Conservation (phyloP, 2,113 vertebrate genomes). For the Xenopus laevis region DNA sequence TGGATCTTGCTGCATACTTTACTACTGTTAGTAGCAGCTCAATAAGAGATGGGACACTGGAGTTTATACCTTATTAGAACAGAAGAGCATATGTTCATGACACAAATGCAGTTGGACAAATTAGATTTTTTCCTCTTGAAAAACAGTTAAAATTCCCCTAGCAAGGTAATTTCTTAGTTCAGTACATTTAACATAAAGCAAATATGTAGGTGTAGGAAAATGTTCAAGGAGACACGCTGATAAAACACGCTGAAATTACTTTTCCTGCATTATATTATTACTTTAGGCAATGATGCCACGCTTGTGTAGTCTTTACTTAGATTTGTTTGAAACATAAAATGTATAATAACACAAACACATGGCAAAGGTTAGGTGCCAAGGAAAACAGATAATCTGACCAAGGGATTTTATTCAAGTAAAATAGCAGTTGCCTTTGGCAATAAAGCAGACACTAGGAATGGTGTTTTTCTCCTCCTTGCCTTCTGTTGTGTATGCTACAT, state of each 20-base stretch:
- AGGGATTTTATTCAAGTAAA: conserved; percentile 67
- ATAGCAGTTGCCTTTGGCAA: conserved; percentile 61
- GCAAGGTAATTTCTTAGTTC: no score
- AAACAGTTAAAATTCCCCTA: no score
- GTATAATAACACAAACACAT: conserved; percentile 61
- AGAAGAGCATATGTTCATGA: no score
- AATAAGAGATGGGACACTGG: no score
- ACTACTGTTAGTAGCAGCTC: no score
- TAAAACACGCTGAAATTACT: neutral
- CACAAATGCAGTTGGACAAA: no score
- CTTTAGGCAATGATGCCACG: conserved; percentile 2
- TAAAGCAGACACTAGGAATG: conserved; percentile 39
- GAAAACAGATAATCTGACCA: conserved; percentile 68
- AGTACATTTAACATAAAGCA: no score
- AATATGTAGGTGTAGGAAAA: no score
- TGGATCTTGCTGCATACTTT: no score
- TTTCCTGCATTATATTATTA: neutral
- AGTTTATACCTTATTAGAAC: no score
- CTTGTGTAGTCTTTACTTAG: conserved; percentile 13
- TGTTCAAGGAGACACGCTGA: neutral
- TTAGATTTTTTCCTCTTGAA: no score
- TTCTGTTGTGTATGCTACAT: neutral
- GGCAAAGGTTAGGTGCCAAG: conserved; percentile 64
- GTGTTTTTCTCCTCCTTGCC: neutral
- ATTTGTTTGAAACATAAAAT: conserved; percentile 33